Conservation (phyloP, 2,113 vertebrate genomes). For the Oreochromis niloticus region DNA sequence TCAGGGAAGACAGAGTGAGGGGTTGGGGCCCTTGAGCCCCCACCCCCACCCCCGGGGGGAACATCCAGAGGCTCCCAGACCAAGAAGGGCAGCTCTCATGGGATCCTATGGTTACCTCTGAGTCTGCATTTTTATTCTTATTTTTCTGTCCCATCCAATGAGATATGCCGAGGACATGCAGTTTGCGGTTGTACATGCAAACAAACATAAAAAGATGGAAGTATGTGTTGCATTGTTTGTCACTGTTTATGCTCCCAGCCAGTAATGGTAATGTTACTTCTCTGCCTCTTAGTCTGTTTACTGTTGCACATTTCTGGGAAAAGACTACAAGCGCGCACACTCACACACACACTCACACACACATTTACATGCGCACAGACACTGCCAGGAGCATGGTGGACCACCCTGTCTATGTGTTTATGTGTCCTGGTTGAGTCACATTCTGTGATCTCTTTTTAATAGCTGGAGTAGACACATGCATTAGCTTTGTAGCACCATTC, state of each 20-base stretch:
- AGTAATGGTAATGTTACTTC: slow-evolving; percentile 56
- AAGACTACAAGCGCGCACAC: not conserved
- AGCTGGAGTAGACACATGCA: slow-evolving; percentile 50
- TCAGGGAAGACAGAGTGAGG: slow-evolving; percentile 50
- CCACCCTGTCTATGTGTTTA: slow-evolving; percentile 70
- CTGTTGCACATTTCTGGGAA: slow-evolving; percentile 60
- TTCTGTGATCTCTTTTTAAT: slow-evolving; percentile 67
- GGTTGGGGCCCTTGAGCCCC: slow-evolving; percentile 39
- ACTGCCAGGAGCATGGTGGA: slow-evolving; percentile 54
- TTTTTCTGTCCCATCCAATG: not conserved
- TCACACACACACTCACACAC: not conserved
- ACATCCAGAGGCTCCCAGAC: slow-evolving; percentile 43
- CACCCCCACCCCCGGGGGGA: not conserved
- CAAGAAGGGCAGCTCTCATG: slow-evolving; percentile 27
- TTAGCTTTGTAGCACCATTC: slow-evolving; percentile 47
- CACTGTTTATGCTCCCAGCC: slow-evolving; percentile 50
- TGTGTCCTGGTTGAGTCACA: slow-evolving; percentile 55
- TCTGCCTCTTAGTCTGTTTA: slow-evolving; percentile 64
- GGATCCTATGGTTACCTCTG: slow-evolving; percentile 6
- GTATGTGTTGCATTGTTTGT: slow-evolving; percentile 36
- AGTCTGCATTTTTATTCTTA: not conserved
- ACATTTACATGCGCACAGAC: not conserved
- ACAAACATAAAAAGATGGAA: slow-evolving; percentile 15
- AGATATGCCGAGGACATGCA: slow-evolving; percentile 21
- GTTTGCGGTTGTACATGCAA: not conserved